A percentile compares a stretch with the other conserved stretches of the same genome.
Evolutionary conservation across 2,113 vertebrate genomes (phyloP).

Genomic region (Heterochromis multidens): DNA sequence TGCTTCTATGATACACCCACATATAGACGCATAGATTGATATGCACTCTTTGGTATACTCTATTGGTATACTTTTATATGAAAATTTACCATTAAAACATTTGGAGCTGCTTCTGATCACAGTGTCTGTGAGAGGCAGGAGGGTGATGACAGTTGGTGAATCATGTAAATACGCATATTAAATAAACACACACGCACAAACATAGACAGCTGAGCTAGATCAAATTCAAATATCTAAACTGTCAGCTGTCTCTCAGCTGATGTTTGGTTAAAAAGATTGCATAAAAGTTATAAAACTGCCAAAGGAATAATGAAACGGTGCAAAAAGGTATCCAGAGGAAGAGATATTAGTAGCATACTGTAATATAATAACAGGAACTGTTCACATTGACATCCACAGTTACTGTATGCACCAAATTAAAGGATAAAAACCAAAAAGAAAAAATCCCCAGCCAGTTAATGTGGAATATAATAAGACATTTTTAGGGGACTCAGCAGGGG

Average conservation of each 20-base stretch:
- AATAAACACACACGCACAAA: neutral
- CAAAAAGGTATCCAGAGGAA: neutral
- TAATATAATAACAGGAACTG: neutral
- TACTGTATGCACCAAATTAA: neutral
- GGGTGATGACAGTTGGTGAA: neutral
- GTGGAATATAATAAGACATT: neutral
- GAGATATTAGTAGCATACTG: neutral
- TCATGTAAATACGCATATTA: neutral
- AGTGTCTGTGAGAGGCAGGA: neutral
- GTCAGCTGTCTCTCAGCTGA: neutral
- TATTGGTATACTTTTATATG: neutral
- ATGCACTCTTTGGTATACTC: neutral
- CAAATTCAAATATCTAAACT: neutral
- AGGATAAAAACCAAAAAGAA: neutral
- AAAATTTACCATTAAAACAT: constrained; percentile 59
- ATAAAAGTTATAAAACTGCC: neutral
- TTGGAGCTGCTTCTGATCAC: constrained; percentile 23
- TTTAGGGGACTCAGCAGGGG: neutral
- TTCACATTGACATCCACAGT: neutral
- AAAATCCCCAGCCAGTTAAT: neutral
- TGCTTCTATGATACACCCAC: neutral
- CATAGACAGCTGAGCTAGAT: neutral
- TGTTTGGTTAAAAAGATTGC: neutral
- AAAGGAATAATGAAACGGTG: neutral
- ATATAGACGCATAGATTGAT: neutral